Conservation (phyloP, 2,797 vertebrate species). For the Channallabes apus region DNA sequence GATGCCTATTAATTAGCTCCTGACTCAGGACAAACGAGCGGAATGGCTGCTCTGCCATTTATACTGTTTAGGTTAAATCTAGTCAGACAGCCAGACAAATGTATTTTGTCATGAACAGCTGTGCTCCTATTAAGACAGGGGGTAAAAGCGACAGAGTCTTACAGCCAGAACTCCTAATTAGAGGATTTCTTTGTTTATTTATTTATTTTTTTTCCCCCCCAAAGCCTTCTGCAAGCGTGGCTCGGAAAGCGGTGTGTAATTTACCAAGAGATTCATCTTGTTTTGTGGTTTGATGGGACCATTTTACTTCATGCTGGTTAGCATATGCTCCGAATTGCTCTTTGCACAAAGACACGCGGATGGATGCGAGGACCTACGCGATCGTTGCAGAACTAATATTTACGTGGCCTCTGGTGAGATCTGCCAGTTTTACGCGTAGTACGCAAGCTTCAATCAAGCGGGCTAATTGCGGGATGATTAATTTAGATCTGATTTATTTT, state of each 20-base stretch:
- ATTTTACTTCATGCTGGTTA: slow-evolving; percentile 47
- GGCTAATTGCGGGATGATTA: slow-evolving; percentile 36
- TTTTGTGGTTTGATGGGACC: slow-evolving; percentile 63
- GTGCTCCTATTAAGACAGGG: slow-evolving; percentile 66
- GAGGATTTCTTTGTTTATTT: slow-evolving; percentile 50
- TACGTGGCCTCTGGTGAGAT: slow-evolving; percentile 51
- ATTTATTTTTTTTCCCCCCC: neutral
- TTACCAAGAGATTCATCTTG: slow-evolving; percentile 57
- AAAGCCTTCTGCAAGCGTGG: slow-evolving; percentile 52
- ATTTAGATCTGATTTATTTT: slow-evolving; percentile 31
- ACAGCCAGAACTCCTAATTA: slow-evolving; percentile 63
- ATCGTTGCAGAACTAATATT: slow-evolving; percentile 44
- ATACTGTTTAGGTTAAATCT: slow-evolving; percentile 65
- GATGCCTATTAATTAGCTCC: slow-evolving; percentile 79
- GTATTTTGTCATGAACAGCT: slow-evolving; percentile 75
- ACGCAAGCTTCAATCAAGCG: slow-evolving; percentile 28
- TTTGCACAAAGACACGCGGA: slow-evolving; percentile 50
- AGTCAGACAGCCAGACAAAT: slow-evolving; percentile 77
- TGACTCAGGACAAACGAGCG: slow-evolving; percentile 70
- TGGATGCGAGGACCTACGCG: slow-evolving; percentile 50
- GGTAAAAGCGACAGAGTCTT: slow-evolving; percentile 58
- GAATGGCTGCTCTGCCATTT: slow-evolving; percentile 63
- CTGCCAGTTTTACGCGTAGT: slow-evolving; percentile 15
- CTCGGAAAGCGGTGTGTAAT: slow-evolving; percentile 38
- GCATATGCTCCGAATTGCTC: slow-evolving; percentile 61